Percentiles rank a stretch among this genome's conserved stretches.
These are phyloP conservation scores for Philereme vetulata DNA, from an alignment of 2,888 invertebrate species.

Conservation along the genomic window DNA sequence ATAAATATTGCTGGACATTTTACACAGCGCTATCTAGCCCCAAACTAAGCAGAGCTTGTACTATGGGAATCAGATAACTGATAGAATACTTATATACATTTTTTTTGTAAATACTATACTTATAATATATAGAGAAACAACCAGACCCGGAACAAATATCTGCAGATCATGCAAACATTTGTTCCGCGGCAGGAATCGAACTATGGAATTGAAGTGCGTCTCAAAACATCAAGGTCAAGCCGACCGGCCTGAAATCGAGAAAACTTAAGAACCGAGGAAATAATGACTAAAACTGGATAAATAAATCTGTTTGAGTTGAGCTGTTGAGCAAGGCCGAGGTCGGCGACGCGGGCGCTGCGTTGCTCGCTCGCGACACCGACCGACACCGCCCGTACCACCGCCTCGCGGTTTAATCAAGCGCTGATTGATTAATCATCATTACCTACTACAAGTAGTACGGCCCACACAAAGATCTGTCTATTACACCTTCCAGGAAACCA, in stretches of 20 bases:
- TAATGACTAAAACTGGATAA: slow-evolving; percentile 48
- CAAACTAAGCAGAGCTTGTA: too few relatives aligned
- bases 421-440: slow-evolving; percentile 44
- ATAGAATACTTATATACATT: too few relatives aligned
- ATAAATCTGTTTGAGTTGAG: slow-evolving; percentile 62
- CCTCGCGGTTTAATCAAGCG: slow-evolving; percentile 27
- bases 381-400: slow-evolving; percentile 11
- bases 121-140: too few relatives aligned
- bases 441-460: slow-evolving; percentile 16
- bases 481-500: slow-evolving; percentile 6
- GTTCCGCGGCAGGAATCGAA: too few relatives aligned
- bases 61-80: too few relatives aligned
- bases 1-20: too few relatives aligned
- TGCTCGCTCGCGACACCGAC: slow-evolving; percentile 42
- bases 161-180: too few relatives aligned
- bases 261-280: slow-evolving; percentile 24
- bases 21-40: too few relatives aligned
- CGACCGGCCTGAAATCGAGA: slow-evolving; percentile 32
- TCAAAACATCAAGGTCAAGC: neutral
- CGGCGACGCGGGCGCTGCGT: slow-evolving; percentile 40
- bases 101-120: too few relatives aligned
- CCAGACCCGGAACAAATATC: too few relatives aligned
- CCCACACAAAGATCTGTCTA: slow-evolving; percentile 17
- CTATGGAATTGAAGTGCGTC: neutral
- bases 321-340: slow-evolving; percentile 69